Evolutionary conservation across 2,888 invertebrate genomes (phyloP), one percentile per base, ranked within the genome.

Genomic region (Aricia artaxerxes): DNA sequence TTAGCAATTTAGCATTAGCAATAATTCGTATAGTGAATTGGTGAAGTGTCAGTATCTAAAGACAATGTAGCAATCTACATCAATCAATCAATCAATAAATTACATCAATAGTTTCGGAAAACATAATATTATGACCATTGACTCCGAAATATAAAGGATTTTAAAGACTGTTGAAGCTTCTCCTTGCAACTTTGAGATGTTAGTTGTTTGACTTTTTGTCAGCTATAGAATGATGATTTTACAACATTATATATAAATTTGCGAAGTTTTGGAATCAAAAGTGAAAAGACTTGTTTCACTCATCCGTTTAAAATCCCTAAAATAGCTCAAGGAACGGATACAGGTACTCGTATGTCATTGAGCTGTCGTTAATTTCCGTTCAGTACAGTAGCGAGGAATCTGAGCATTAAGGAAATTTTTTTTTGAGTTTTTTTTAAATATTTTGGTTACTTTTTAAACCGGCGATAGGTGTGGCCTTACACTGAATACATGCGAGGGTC

Each of bases 381-480:
- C 64, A 24, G 64, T 11, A 31, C 64, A 64, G 31, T 0, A 64
- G 61, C 24, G 2, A 57, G 16, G 57, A 16, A 57, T 16, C 11
- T 57, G 57, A 57, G 53, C 64, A 31, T 31, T 64, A 64, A 31
- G 64, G 64, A 64, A 64, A 64, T 3, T 11, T 31, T 64, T 64
- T 24, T 64, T 64, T 31, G 31, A 31, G 31, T 24, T 73, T 35
- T 69, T 69, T 35, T 35, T 13, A 1, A 69, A 31, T 5, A 5
- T 69, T 69, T 64, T 38, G 16, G 35, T 5, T 13, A 73, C 73
- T 73, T 40, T 40, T 73, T 40, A 38, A 38, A 16, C 9, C 24
- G 13, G 76, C 57, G 76, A 76, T 76, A 76, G 53, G 49, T 57
- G 13, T 35, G 76, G 49, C 76, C 76, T 76, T 76, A 57, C 76